Conservation (phyloP, 2,797 vertebrate species). For the Aphelocoma californica region DNA sequence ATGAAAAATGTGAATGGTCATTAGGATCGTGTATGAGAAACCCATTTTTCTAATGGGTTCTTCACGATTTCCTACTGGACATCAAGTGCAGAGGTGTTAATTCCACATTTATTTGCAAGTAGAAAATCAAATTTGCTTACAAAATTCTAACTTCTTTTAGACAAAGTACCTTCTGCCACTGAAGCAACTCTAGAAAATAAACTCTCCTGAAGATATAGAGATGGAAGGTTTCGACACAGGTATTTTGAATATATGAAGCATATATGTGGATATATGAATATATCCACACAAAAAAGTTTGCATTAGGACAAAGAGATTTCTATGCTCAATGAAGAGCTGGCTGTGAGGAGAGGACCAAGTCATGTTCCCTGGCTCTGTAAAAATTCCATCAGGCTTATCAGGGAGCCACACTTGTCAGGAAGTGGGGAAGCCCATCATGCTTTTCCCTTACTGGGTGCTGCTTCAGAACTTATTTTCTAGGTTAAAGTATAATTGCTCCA, state of each 20-base stretch:
- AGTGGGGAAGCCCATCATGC: neutral
- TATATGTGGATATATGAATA: too few species aligned
- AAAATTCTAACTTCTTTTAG: neutral
- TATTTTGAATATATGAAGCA: neutral
- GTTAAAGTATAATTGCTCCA: neutral
- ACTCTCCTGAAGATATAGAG: neutral
- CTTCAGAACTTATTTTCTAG: neutral
- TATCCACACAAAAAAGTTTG: neutral
- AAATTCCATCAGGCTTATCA: neutral
- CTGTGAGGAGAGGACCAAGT: neutral
- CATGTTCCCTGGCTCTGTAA: neutral
- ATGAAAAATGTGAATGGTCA: neutral
- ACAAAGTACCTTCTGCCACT: neutral
- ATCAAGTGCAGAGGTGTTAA: neutral
- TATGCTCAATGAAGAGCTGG: neutral
- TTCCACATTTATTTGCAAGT: neutral
- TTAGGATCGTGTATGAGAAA: neutral
- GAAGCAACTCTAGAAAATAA: neutral
- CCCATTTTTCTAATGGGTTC: neutral
- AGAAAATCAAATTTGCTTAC: neutral
- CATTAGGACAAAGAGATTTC: neutral
- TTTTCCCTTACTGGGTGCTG: neutral
- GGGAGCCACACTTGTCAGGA: accelerated
- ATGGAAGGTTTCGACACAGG: neutral
- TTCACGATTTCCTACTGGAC: neutral